Evolutionary conservation across 2,888 invertebrate species (phyloP).

Genomic region (Homarus gammarus): DNA sequence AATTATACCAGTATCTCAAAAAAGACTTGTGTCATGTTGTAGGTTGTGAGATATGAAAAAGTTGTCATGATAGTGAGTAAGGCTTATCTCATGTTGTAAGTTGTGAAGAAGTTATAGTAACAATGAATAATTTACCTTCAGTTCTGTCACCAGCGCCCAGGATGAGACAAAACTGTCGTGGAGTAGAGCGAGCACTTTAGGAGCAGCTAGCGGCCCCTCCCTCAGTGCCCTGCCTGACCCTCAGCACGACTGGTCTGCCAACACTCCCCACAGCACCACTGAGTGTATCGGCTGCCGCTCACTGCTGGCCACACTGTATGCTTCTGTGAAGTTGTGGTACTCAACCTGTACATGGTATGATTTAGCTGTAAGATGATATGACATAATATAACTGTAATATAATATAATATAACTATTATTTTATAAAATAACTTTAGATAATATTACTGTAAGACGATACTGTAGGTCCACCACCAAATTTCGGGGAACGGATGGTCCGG

Average conservation of each 20-base stretch:
- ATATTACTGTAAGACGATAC: too few species aligned
- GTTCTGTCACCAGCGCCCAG: slow-evolving; percentile 46
- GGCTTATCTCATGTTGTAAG: neutral
- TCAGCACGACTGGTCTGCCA: slow-evolving; percentile 55
- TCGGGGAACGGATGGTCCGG: too few species aligned
- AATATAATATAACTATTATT: too few species aligned
- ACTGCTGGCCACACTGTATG: neutral
- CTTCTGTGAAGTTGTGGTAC: slow-evolving; percentile 55
- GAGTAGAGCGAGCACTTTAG: slow-evolving; percentile 35
- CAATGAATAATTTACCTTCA: slow-evolving; percentile 37
- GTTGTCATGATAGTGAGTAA: too few species aligned
- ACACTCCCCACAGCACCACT: slow-evolving; percentile 43
- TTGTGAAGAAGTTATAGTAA: neutral
- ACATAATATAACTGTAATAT: too few species aligned
- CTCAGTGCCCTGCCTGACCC: slow-evolving; percentile 59
- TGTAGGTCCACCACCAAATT: too few species aligned
- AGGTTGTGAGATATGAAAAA: too few species aligned
- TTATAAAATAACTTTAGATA: too few species aligned
- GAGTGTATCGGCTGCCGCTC: slow-evolving; percentile 24
- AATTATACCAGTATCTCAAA: too few species aligned
- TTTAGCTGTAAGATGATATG: too few species aligned
- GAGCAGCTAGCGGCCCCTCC: slow-evolving; percentile 57
- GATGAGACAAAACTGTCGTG: slow-evolving; percentile 44
- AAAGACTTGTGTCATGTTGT: neutral
- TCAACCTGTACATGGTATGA: slow-evolving; percentile 28